Conservation (phyloP, 2,797 vertebrate genomes). For the Enteromius paludinosus region DNA sequence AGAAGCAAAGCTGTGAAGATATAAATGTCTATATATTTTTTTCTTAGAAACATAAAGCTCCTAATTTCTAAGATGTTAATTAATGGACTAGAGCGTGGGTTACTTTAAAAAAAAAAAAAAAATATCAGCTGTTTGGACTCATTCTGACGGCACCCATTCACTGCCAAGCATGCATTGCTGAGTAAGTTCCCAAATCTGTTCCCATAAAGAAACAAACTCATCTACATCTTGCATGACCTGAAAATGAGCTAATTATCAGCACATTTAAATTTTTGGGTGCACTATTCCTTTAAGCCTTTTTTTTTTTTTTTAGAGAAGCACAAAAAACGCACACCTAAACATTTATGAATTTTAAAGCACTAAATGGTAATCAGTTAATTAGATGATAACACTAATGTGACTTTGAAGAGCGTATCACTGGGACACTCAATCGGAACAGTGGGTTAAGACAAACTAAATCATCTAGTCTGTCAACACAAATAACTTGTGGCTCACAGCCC, state of each 20-base stretch:
- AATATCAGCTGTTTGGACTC: not conserved
- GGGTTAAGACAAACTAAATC: not conserved
- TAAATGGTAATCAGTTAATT: not conserved
- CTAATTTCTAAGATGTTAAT: not conserved
- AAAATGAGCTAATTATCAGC: not conserved
- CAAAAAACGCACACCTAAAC: not conserved
- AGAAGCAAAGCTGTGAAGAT: not conserved
- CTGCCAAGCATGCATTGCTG: not conserved
- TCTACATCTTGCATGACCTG: not conserved
- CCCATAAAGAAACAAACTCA: not conserved
- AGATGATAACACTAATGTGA: not conserved
- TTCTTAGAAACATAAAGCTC: not conserved
- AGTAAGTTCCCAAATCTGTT: not conserved
- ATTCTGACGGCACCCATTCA: not conserved
- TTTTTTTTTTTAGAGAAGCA: not conserved
- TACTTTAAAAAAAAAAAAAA: no score
- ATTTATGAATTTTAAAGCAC: no score
- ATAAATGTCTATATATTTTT: not conserved
- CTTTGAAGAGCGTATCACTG: not conserved
- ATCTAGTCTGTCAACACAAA: constrained; percentile 25
- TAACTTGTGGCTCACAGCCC: constrained; percentile 22
- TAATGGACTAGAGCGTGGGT: not conserved
- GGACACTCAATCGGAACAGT: not conserved
- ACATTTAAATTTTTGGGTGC: not conserved
- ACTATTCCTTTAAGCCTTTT: not conserved